Evolutionary conservation across 2,797 vertebrate species (phyloP).

Genomic region (Uromys caudimaculatus): DNA sequence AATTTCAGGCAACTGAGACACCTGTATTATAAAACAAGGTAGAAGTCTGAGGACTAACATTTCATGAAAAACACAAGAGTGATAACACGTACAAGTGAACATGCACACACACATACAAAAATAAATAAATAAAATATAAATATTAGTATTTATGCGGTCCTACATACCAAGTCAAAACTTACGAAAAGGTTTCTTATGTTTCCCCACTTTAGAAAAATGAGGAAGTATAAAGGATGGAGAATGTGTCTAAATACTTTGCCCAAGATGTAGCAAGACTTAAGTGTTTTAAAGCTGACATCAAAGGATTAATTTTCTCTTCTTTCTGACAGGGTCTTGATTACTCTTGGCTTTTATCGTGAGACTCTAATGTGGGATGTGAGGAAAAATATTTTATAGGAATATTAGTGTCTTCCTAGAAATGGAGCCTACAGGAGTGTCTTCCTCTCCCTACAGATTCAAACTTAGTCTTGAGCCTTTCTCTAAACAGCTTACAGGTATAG

Average conservation of each 20-base stretch:
- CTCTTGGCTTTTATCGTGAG: background rate
- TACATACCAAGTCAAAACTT: background rate
- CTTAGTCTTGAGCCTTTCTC: too few species aligned
- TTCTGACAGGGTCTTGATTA: background rate
- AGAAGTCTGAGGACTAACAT: too few species aligned
- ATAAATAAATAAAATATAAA: background rate
- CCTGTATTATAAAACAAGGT: too few species aligned
- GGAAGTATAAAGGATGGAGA: background rate
- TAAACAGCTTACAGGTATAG: background rate
- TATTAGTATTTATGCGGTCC: background rate
- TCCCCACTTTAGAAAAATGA: background rate
- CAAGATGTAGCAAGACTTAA: background rate
- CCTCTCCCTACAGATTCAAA: background rate
- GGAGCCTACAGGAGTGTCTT: background rate
- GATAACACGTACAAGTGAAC: too few species aligned
- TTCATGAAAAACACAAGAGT: background rate
- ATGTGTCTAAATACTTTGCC: background rate
- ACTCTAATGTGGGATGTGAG: background rate
- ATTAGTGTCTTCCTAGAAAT: background rate
- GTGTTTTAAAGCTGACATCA: background rate
- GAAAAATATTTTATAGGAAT: too few species aligned
- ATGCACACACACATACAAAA: background rate
- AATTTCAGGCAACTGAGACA: background rate
- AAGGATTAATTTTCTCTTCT: background rate
- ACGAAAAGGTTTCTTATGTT: background rate